Base-by-base conservation (phyloP, 2,888 invertebrate species). In the Dicranocentrus wangi region DNA sequence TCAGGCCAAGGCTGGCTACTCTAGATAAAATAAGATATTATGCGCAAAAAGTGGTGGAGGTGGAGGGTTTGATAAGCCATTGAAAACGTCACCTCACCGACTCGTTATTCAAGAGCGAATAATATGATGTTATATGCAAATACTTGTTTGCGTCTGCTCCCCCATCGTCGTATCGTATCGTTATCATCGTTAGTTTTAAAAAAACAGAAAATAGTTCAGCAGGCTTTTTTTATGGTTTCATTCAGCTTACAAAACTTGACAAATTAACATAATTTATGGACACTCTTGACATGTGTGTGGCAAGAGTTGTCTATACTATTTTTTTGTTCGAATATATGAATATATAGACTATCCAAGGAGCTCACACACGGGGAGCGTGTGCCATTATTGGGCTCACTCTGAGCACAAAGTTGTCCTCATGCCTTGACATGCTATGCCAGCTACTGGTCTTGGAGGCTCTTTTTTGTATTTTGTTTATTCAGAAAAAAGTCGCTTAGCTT, bases 211-310 rank as follows among this genome's bases (percentile, higher is more conserved):
- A 2, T 55, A 5, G 19, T 51, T 51, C 15, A 19, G 19, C 51
- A 19, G 2, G 8, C 51, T 17, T 51, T 19, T 51, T 51, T 19
- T 51, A n/a, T n/a, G n/a, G n/a, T n/a, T n/a, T n/a, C n/a, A 19
- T 19, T 51, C 19, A 19, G 19, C 51, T 17, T n/a, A n/a, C 19
- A n/a, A 51, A 65, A 53, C n/a, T 63, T 53, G 19, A 32, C 2
- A 27, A 77, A 78, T 78, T 63, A 70, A 43, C 78, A 71, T 70
- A 71, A 78, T 55, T 71, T 71, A 78, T 63, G 19, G 17, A 28
- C 10, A 17, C 51, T 13, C n/a, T n/a, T n/a, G n/a, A n/a, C n/a
- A n/a, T n/a, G n/a, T 39, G 17, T 51, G 51, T 7, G 3, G 51
- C 51, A 51, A 51, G 7, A 51, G 5, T 13, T 13, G 7, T 13